Percentiles rank a stretch among this genome's conserved stretches.
These are phyloP conservation scores for Orcinus orca DNA, from an alignment of 2,113 vertebrate genomes.

Conservation along the genomic window DNA sequence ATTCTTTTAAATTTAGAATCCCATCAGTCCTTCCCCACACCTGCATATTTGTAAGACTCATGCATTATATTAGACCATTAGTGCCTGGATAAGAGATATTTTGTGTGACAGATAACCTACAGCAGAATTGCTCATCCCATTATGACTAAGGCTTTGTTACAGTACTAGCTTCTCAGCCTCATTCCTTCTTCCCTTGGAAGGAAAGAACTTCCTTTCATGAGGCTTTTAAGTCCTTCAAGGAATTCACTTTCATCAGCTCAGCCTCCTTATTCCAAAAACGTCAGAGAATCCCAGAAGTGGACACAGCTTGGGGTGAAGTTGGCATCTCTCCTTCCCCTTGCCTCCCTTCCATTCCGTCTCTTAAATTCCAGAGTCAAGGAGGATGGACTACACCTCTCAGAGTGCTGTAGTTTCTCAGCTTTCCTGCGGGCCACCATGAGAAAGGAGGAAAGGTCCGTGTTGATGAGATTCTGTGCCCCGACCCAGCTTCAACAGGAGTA, in stretches of 20 bases:
- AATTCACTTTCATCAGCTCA: not conserved
- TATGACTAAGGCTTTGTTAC: not conserved
- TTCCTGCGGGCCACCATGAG: not conserved
- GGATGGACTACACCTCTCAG: not conserved
- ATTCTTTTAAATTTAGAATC: slow-evolving; percentile 18
- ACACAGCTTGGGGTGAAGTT: not conserved
- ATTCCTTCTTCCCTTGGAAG: not conserved
- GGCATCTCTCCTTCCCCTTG: not conserved
- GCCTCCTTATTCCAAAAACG: not conserved
- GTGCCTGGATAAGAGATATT: not conserved
- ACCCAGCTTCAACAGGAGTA: not conserved
- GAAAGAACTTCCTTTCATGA: not conserved
- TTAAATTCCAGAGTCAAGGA: not conserved
- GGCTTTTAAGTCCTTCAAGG: not conserved
- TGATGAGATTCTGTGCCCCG: not conserved
- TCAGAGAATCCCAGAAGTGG: not conserved
- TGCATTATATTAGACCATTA: not conserved
- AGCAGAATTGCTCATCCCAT: not conserved
- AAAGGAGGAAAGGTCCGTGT: not conserved
- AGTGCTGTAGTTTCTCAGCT: not conserved
- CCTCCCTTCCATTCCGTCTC: not conserved
- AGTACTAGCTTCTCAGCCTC: not conserved
- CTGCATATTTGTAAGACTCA: not conserved
- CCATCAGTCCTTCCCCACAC: not conserved
- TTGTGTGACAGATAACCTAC: not conserved